These are phyloP conservation scores for Leptopterna dolabrata DNA, from an alignment of 2,888 invertebrate genomes.

Conservation along the genomic window DNA sequence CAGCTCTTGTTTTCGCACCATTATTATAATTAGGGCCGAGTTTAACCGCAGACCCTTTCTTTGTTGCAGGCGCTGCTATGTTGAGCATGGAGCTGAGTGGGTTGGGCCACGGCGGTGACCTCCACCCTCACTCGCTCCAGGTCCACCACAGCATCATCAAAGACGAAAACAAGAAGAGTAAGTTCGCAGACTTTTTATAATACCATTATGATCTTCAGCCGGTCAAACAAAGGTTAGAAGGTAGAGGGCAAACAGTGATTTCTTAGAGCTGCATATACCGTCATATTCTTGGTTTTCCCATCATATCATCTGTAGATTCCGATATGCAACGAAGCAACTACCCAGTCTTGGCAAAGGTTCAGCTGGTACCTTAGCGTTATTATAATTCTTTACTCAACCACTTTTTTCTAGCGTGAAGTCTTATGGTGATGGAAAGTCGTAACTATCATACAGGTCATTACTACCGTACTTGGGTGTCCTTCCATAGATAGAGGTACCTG, in stretches of 20 bases:
- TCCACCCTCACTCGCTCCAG: slow-evolving; percentile 60
- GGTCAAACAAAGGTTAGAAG: background rate
- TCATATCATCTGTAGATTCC: background rate
- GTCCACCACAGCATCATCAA: slow-evolving; percentile 58
- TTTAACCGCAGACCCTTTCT: background rate
- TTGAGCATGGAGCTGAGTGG: slow-evolving; percentile 60
- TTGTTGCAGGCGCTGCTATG: slow-evolving; percentile 58
- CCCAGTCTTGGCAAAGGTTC: no score
- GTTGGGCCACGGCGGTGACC: slow-evolving; percentile 58
- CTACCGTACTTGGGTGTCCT: no score
- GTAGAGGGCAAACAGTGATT: background rate
- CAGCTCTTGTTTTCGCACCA: background rate
- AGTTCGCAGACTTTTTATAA: slow-evolving; percentile 18
- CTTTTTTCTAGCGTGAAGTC: no score
- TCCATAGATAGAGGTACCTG: no score
- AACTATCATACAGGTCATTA: no score
- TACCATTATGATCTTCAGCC: background rate
- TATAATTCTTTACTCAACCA: no score
- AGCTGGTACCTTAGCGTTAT: no score
- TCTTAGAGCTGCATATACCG: background rate
- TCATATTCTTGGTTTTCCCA: background rate
- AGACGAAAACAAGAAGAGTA: slow-evolving; percentile 59
- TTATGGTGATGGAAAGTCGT: no score
- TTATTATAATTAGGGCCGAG: background rate
- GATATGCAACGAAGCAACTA: background rate